phyloP scores from a whole-genome alignment of 2,113 vertebrate species.

The Orycteropus afer region DNA sequence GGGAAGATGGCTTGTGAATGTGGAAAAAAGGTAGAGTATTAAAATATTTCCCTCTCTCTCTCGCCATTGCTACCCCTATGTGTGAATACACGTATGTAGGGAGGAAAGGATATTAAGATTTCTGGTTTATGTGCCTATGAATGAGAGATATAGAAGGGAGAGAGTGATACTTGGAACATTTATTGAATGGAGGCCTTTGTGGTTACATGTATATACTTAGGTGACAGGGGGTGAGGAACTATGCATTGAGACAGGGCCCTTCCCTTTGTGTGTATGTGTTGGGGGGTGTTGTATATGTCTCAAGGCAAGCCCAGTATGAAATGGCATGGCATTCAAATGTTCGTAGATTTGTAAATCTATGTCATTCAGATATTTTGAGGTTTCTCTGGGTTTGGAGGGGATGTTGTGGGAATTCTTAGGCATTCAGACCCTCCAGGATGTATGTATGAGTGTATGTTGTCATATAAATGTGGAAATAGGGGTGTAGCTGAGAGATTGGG shows the following conservation, averaged over 20 bases:
- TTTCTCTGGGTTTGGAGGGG: neutral
- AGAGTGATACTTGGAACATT: conserved; percentile 36
- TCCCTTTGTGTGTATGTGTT: neutral
- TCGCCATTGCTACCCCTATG: neutral
- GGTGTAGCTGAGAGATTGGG: neutral
- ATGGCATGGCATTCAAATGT: neutral
- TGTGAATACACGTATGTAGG: neutral
- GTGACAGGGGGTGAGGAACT: neutral
- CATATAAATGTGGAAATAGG: neutral
- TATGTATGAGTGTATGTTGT: neutral
- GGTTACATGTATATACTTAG: neutral
- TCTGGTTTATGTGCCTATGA: neutral
- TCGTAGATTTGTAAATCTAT: neutral
- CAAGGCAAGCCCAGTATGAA: conserved; percentile 1
- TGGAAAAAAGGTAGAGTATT: neutral
- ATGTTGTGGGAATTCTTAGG: neutral
- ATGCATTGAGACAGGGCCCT: neutral
- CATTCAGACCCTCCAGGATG: neutral
- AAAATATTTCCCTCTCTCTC: neutral
- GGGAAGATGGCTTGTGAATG: neutral
- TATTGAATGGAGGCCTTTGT: neutral
- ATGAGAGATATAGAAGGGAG: neutral
- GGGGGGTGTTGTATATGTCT: neutral
- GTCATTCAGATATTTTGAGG: neutral
- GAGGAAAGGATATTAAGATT: neutral